phyloP scores from a whole-genome alignment of 92 coral and sea anemone genomes.

The Scolanthus callimorphus region DNA sequence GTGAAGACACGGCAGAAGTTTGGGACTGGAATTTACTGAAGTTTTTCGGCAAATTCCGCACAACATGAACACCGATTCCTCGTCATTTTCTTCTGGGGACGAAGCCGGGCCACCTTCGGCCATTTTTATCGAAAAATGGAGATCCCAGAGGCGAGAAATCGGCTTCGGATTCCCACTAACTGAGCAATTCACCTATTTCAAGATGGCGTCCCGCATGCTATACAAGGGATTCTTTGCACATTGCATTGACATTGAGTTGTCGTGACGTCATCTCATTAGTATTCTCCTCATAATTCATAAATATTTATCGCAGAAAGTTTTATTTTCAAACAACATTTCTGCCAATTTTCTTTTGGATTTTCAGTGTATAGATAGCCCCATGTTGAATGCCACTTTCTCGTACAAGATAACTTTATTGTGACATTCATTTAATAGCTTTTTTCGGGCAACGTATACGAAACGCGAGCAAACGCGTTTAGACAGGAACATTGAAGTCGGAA shows the following conservation, averaged over 20 bases:
- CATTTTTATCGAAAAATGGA: conserved; percentile 30
- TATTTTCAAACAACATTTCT: too few relatives aligned
- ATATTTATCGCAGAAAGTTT: too few relatives aligned
- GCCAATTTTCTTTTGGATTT: too few relatives aligned
- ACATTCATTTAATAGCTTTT: too few relatives aligned
- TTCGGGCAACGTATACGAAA: too few relatives aligned
- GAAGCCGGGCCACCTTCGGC: conserved; percentile 62
- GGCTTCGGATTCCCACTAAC: conserved; percentile 3
- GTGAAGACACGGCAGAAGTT: conserved; percentile 95
- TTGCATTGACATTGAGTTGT: conserved; percentile 37
- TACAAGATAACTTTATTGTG: too few relatives aligned
- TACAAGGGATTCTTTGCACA: conserved; percentile 46
- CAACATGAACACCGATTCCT: conserved; percentile 65
- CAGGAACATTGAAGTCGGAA: too few relatives aligned
- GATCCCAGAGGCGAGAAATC: conserved; percentile 3
- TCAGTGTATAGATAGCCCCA: too few relatives aligned
- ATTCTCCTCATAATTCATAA: conserved; percentile 10
- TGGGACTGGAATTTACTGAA: conserved; percentile 75
- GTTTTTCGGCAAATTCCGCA: conserved; percentile 85
- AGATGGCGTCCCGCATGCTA: conserved; percentile 76
- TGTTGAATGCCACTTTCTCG: too few relatives aligned
- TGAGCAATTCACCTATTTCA: conserved; percentile 34
- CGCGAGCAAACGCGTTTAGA: too few relatives aligned
- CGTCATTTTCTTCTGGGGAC: conserved; percentile 49
- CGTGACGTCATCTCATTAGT: conserved; percentile 75